Evolutionary conservation across 2,797 vertebrate species (phyloP).

Genomic region (Lemur catta): DNA sequence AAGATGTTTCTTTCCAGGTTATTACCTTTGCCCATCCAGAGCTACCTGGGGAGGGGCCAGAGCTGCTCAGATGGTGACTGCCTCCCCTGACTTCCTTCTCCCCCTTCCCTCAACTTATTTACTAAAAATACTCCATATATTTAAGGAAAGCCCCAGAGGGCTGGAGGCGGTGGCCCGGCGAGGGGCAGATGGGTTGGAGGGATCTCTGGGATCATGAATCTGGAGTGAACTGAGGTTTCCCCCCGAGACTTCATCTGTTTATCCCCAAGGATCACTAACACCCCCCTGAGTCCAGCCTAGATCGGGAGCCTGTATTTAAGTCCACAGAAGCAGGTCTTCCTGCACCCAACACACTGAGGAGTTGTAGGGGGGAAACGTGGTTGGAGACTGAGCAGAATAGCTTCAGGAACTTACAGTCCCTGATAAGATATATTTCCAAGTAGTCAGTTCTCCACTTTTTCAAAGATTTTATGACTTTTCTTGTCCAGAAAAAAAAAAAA

Average conservation of each 20-base stretch:
- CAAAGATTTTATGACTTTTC: slow-evolving; percentile 35
- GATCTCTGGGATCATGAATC: background rate
- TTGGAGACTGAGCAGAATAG: background rate
- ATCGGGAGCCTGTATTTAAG: background rate
- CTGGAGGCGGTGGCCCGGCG: background rate
- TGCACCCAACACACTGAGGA: background rate
- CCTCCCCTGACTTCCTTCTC: background rate
- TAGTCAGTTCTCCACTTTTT: background rate
- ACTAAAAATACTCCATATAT: background rate
- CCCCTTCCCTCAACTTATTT: background rate
- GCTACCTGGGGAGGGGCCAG: background rate
- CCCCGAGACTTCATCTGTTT: background rate
- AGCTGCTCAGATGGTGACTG: background rate
- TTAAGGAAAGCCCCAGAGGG: background rate
- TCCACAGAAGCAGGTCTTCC: background rate
- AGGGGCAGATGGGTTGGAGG: background rate
- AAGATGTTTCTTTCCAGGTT: background rate
- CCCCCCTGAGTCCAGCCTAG: background rate
- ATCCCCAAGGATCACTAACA: background rate
- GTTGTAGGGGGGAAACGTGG: background rate
- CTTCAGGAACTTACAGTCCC: slow-evolving; percentile 35
- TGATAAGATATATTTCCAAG: slow-evolving; percentile 17
- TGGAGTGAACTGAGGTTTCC: background rate
- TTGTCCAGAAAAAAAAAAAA: slow-evolving; percentile 22
- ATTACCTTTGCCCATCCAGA: background rate